A percentile compares a stretch with the other conserved stretches of the same genome.
These are phyloP conservation scores for Amaurobius ferox DNA, from an alignment of 2,888 invertebrate species.

Conservation along the genomic window DNA sequence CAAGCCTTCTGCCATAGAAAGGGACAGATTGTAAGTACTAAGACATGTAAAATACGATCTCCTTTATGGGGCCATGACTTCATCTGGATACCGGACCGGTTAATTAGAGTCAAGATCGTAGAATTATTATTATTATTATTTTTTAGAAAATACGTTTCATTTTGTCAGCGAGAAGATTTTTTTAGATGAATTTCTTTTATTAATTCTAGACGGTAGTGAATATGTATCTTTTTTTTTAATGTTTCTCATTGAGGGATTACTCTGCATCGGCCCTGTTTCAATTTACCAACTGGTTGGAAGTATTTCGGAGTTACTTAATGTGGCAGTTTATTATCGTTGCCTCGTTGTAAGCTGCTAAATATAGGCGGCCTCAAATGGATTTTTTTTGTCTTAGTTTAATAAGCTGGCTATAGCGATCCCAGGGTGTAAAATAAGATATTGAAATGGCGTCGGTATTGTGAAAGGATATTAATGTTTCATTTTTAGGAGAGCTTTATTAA, in stretches of 20 bases:
- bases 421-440: not conserved
- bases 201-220: not conserved
- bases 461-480: no score
- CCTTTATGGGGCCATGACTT: conserved; percentile 26
- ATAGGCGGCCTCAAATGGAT: no score
- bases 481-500: no score
- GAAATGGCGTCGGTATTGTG: no score
- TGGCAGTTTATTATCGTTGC: conserved; percentile 7
- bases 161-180: not conserved
- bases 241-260: conserved; percentile 23
- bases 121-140: conserved; percentile 37
- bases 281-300: conserved; percentile 37
- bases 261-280: conserved; percentile 35
- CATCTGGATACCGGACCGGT: conserved; percentile 13
- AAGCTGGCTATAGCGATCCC: no score
- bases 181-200: conserved; percentile 6
- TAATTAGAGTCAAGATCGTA: conserved; percentile 51
- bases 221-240: conserved; percentile 15
- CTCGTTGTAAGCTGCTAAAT: not conserved
- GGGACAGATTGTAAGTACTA: conserved; percentile 39
- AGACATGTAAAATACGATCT: conserved; percentile 28
- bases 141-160: conserved; percentile 1
- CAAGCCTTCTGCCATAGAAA: not conserved
- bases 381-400: no score
- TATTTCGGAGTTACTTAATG: conserved; percentile 36